Conservation (phyloP, 2,888 invertebrate genomes). For the Hemistola chrysoprasaria region DNA sequence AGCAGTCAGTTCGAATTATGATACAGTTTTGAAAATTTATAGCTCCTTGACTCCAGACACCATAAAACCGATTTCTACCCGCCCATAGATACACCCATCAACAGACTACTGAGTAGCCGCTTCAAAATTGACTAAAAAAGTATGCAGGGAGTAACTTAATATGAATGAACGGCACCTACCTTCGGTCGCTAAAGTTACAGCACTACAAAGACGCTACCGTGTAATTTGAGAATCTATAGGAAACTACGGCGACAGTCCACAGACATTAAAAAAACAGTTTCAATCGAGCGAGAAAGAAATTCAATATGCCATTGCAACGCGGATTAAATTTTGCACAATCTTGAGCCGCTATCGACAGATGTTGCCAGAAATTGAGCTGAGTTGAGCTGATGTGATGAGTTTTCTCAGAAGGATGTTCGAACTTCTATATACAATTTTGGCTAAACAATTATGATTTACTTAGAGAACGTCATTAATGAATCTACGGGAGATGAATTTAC, state of each 20-base stretch:
- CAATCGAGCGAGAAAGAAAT: conserved; percentile 75
- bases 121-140: conserved; percentile 38
- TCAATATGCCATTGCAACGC: conserved; percentile 70
- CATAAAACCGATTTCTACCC: conserved; percentile 57
- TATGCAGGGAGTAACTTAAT: conserved; percentile 53
- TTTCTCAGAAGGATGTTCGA: conserved; percentile 45
- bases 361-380: conserved; percentile 65
- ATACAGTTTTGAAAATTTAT: conserved; percentile 33
- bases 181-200: conserved; percentile 57
- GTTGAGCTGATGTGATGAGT: conserved; percentile 59
- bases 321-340: conserved; percentile 79
- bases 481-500: conserved; percentile 19
- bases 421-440: conserved; percentile 44
- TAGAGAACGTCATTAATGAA: conserved; percentile 28
- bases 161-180: conserved; percentile 57
- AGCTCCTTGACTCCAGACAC: conserved; percentile 39
- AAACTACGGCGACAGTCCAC: conserved; percentile 75
- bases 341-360: conserved; percentile 69
- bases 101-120: conserved; percentile 49
- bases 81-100: conserved; percentile 62
- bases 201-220: conserved; percentile 72
- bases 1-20: conserved; percentile 30
- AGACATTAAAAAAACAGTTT: conserved; percentile 64
- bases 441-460: conserved; percentile 32
- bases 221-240: conserved; percentile 69